Conservation (phyloP, 2,797 vertebrate genomes). For the Octomys mimax region DNA sequence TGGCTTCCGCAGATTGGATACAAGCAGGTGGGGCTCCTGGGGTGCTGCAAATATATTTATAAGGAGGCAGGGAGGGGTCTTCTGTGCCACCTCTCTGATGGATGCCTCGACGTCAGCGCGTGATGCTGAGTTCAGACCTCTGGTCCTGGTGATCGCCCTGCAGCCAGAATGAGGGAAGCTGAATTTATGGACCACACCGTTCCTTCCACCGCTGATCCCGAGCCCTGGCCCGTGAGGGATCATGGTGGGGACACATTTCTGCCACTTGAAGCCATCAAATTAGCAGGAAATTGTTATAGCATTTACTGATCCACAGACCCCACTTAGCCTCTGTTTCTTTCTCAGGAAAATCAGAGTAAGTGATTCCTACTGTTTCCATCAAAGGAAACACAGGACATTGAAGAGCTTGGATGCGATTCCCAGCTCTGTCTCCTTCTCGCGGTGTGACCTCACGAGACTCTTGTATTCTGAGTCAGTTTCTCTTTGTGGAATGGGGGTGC, state of each 20-base stretch:
- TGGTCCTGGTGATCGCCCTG: too few relatives aligned
- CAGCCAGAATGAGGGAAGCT: too few relatives aligned
- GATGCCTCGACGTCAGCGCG: too few relatives aligned
- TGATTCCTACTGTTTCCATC: background rate
- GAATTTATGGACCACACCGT: too few relatives aligned
- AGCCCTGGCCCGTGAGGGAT: too few relatives aligned
- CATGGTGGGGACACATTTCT: background rate
- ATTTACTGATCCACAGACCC: background rate
- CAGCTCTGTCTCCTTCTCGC: fast-evolving
- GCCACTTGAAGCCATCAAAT: background rate
- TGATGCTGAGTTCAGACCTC: too few relatives aligned
- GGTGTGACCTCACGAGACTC: background rate
- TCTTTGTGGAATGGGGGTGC: background rate
- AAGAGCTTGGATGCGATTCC: too few relatives aligned
- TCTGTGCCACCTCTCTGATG: fast-evolving
- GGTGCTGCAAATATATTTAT: too few relatives aligned
- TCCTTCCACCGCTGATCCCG: too few relatives aligned
- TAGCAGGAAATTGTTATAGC: too few relatives aligned
- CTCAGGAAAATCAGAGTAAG: background rate
- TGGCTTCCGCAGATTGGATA: background rate
- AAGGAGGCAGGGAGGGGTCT: too few relatives aligned
- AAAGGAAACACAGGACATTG: background rate
- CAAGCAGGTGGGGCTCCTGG: background rate
- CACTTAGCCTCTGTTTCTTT: background rate
- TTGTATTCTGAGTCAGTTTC: background rate